These are phyloP conservation scores for Opisthocomus hoazin DNA, from an alignment of 2,113 vertebrate species.

Conservation along the genomic window DNA sequence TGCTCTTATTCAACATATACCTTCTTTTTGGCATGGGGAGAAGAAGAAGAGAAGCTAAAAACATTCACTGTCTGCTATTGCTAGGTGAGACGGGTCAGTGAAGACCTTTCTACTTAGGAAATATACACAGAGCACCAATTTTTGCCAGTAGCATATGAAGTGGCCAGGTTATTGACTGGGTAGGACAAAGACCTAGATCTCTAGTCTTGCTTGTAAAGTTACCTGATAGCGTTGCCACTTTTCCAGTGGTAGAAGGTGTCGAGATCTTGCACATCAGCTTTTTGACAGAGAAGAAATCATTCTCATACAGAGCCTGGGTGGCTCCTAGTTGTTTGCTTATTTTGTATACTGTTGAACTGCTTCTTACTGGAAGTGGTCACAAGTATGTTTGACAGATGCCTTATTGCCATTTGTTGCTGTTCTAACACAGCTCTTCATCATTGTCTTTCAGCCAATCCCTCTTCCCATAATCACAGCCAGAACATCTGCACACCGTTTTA, in stretches of 20 bases:
- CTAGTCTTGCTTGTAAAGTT: neutral
- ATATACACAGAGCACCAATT: neutral
- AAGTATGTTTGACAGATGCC: neutral
- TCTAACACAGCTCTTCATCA: neutral
- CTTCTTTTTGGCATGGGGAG: neutral
- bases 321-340: neutral
- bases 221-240: neutral
- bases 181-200: neutral
- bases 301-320: neutral
- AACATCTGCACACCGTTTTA: conserved; percentile 4
- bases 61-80: neutral
- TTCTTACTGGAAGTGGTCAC: neutral
- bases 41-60: neutral
- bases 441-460: neutral
- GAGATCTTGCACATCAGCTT: neutral
- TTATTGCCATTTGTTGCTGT: neutral
- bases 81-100: neutral
- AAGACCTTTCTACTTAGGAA: neutral
- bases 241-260: neutral
- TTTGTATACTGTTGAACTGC: neutral
- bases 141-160: neutral
- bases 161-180: neutral
- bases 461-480: neutral
- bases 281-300: neutral
- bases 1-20: neutral